A percentile compares a stretch with the other conserved stretches of the same genome.
phyloP scores from a whole-genome alignment of 2,113 vertebrate genomes.

The Hiodon alosoides region DNA sequence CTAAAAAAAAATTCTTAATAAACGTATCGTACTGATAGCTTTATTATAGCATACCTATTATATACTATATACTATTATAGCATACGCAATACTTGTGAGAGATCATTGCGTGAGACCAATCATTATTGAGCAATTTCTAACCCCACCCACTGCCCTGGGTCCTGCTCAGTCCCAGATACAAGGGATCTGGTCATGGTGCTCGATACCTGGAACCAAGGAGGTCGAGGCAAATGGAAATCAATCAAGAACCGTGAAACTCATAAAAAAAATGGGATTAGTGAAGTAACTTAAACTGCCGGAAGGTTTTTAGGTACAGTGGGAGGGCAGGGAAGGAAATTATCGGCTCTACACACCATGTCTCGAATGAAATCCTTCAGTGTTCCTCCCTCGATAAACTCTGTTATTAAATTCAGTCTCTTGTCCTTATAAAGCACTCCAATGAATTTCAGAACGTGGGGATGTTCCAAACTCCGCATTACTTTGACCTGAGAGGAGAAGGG shows the following conservation, averaged over 20 bases:
- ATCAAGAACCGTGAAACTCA: background rate
- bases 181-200: no score
- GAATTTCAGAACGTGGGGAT: conserved; percentile 89
- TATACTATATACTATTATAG: no score
- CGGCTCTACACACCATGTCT: conserved; percentile 66
- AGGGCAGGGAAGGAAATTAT: conserved; percentile 26
- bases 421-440: conserved; percentile 96
- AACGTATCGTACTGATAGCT: no score
- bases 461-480: conserved; percentile 91
- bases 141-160: no score
- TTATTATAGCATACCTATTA: no score
- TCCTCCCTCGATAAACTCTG: conserved; percentile 91
- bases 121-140: no score
- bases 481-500: conserved; percentile 72
- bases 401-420: conserved; percentile 90
- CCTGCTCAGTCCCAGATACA: no score
- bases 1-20: no score
- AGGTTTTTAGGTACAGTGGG: conserved; percentile 18
- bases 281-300: conserved; percentile 12
- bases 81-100: no score
- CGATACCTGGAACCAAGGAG: no score
- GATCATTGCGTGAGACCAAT: no score
- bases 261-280: conserved; percentile 12
- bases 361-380: conserved; percentile 92
- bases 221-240: no score